A percentile compares a stretch with the other conserved stretches of the same genome.
These are phyloP conservation scores for Amphiduros pacificus DNA, from an alignment of 2,888 invertebrate genomes.

Conservation along the genomic window DNA sequence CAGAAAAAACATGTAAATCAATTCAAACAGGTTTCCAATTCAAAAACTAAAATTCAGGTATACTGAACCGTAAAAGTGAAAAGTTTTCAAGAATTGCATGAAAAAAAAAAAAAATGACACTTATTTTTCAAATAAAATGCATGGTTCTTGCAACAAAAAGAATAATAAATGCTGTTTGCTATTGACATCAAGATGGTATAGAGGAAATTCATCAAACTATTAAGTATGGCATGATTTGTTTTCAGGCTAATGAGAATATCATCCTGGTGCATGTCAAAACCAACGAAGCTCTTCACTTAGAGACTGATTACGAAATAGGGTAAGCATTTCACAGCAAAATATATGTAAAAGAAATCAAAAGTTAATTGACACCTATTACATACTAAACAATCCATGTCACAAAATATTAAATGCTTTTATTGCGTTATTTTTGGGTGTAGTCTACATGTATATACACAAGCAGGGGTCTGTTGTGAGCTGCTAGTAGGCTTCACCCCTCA, in stretches of 20 bases:
- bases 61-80: too few relatives aligned
- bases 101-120: too few relatives aligned
- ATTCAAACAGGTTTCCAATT: too few relatives aligned
- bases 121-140: too few relatives aligned
- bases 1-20: too few relatives aligned
- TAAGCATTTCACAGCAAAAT: conserved; percentile 20
- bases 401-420: too few relatives aligned
- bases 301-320: conserved; percentile 42
- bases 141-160: too few relatives aligned
- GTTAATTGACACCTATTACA: neutral
- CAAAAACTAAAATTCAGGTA: too few relatives aligned
- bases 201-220: too few relatives aligned
- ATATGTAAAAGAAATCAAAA: neutral
- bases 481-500: neutral
- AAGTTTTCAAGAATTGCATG: too few relatives aligned
- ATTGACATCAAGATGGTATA: neutral
- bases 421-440: too few relatives aligned
- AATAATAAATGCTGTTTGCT: neutral
- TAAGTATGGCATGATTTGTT: too few relatives aligned
- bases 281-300: conserved; percentile 52
- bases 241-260: conserved; percentile 51
- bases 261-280: conserved; percentile 53
- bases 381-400: neutral
- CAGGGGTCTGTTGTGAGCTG: neutral
- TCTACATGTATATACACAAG: neutral